phyloP scores from a whole-genome alignment of 2,888 invertebrate species.

The Endomychus coccineus region DNA sequence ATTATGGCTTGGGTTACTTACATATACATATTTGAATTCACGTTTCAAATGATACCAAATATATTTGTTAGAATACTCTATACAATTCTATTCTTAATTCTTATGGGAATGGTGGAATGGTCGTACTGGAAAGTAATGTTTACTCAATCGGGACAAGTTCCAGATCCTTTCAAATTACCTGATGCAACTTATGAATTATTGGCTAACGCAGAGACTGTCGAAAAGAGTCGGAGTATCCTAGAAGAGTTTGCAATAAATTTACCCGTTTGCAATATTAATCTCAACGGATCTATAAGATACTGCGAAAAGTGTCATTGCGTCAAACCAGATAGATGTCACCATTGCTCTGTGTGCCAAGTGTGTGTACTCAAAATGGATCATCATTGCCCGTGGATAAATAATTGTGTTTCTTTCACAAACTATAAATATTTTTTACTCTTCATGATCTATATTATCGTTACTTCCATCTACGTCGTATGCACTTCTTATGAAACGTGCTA shows the following conservation, averaged over 20 bases:
- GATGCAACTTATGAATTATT: slow-evolving; percentile 64
- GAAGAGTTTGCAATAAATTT: slow-evolving; percentile 52
- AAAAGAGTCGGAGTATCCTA: slow-evolving; percentile 1
- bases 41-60: slow-evolving; percentile 3
- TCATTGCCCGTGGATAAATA: slow-evolving; percentile 96
- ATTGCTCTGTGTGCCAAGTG: slow-evolving; percentile 85
- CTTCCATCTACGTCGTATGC: slow-evolving; percentile 76
- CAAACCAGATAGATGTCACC: slow-evolving; percentile 93
- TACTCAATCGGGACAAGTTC: slow-evolving; percentile 66
- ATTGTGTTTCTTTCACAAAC: slow-evolving; percentile 91
- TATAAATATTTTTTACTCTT: slow-evolving; percentile 96
- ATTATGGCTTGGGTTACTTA: slow-evolving; percentile 11
- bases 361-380: slow-evolving; percentile 97
- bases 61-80: slow-evolving; percentile 3
- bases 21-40: slow-evolving; percentile 8
- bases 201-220: slow-evolving; percentile 64
- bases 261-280: slow-evolving; percentile 69
- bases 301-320: slow-evolving; percentile 87
- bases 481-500: slow-evolving; percentile 79
- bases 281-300: slow-evolving; percentile 64
- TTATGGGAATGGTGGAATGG: slow-evolving; percentile 12
- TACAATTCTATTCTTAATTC: slow-evolving; percentile 1
- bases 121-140: slow-evolving; percentile 65
- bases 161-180: slow-evolving; percentile 70
- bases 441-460: slow-evolving; percentile 79